Percentiles rank a stretch among this genome's conserved stretches.
Evolutionary conservation across 2,113 vertebrate species (phyloP).

Genomic region (Catharus bicknelli): DNA sequence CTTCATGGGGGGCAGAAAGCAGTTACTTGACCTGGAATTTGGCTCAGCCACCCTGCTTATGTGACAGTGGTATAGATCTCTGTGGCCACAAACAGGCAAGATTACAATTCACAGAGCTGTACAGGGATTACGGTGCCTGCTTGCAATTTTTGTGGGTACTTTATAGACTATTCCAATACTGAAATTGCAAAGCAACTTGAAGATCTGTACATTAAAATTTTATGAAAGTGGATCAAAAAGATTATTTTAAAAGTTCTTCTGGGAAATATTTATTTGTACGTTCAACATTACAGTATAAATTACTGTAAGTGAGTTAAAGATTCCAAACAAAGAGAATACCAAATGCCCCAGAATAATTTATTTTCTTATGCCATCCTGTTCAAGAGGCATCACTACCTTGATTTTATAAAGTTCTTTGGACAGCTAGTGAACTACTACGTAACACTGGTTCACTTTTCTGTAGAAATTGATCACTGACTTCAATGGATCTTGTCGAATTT

Average conservation of each 20-base stretch:
- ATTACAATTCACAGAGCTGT: not conserved
- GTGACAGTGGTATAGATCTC: not conserved
- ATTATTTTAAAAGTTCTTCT: slow-evolving; percentile 52
- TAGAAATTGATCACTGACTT: not conserved
- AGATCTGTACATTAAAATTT: slow-evolving; percentile 54
- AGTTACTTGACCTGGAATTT: not conserved
- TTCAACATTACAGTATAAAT: slow-evolving; percentile 39
- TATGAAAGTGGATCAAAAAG: slow-evolving; percentile 51
- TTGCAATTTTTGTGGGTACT: not conserved
- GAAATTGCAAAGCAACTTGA: slow-evolving; percentile 42
- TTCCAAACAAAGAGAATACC: slow-evolving; percentile 21
- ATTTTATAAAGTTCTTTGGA: not conserved
- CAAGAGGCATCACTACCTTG: not conserved
- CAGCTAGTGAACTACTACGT: not conserved
- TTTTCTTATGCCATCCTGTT: not conserved
- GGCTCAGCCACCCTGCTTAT: not conserved
- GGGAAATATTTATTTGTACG: slow-evolving; percentile 17
- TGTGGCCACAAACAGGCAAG: not conserved
- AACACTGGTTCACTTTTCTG: not conserved
- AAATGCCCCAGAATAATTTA: not conserved
- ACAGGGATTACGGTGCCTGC: not conserved
- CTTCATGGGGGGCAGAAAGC: not conserved
- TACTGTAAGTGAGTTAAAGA: slow-evolving; percentile 36
- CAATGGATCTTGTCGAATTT: not conserved
- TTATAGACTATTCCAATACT: slow-evolving; percentile 10